Base-by-base conservation (phyloP, 2,113 vertebrate genomes). In the Chitala chitala region DNA sequence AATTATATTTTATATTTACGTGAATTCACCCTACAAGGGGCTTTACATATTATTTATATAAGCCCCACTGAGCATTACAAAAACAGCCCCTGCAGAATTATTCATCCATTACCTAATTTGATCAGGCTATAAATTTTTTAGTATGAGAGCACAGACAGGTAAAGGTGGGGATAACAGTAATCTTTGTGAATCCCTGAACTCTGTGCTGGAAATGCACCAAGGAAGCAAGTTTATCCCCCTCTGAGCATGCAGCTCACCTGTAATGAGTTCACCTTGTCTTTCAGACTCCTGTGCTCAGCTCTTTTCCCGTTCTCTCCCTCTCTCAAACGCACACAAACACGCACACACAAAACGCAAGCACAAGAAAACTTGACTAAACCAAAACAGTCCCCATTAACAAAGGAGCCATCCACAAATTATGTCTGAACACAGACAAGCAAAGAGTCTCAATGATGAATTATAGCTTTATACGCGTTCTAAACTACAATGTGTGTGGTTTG, bases 51-150 rank as follows among this genome's bases (percentile, higher is more conserved):
- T n/a, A n/a, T n/a, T n/a, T n/a, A n/a, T n/a, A n/a, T n/a, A n/a
- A n/a, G n/a, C n/a, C n/a, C n/a, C n/a, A n/a, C n/a, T n/a, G n/a
- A n/a, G n/a, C n/a, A n/a, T n/a, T n/a, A n/a, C n/a, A n/a, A n/a
- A n/a, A n/a, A n/a, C n/a, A n/a, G n/a, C n/a, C n/a, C n/a, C n/a
- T n/a, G n/a, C n/a, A n/a, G n/a, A n/a, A n/a, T n/a, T n/a, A n/a
- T n/a, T n/a, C n/a, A n/a, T n/a, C n/a, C n/a, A n/a, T n/a, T n/a
- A n/a, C n/a, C n/a, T n/a, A n/a, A n/a, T n/a, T n/a, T n/a, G n/a
- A n/a, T n/a, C n/a, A n/a, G 56, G 56, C 56, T 59, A 68, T 83
- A 81, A 82, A 42, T 58, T 38, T 80, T 80, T 15, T 78, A 84
- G 83, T 74, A 29, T 31, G 12, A 58, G 55, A 33, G 26, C 56